Conservation (phyloP, 2,888 invertebrate species). For the Catonia carolina region DNA sequence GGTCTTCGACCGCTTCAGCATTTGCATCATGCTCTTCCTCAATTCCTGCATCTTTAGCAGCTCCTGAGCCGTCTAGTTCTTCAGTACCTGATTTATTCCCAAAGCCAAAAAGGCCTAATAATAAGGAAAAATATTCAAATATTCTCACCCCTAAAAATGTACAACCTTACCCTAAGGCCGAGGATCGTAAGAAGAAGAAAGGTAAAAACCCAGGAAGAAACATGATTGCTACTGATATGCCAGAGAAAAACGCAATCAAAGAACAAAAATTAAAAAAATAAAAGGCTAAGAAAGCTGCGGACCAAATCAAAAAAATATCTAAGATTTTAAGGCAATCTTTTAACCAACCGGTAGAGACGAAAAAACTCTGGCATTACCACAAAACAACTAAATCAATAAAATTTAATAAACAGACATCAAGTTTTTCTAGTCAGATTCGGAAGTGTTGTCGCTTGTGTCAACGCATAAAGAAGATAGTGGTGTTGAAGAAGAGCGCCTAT, state of each 20-base stretch:
- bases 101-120: background rate
- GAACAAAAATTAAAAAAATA: background rate
- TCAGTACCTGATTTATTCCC: background rate
- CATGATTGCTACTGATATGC: background rate
- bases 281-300: background rate
- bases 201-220: constrained; percentile 2
- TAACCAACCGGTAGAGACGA: background rate
- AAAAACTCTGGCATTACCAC: background rate
- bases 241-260: background rate
- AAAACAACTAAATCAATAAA: background rate
- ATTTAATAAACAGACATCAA: background rate
- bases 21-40: background rate
- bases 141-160: background rate
- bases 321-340: background rate
- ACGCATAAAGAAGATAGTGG: background rate
- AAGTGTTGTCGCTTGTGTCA: background rate
- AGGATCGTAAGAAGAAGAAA: background rate
- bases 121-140: background rate
- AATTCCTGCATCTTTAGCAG: background rate
- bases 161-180: constrained; percentile 6
- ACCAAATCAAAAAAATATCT: background rate
- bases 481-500: background rate
- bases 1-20: background rate
- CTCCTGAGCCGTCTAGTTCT: constrained; percentile 1
- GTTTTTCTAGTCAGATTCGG: background rate